Percentiles rank a stretch among this genome's conserved stretches.
These are phyloP conservation scores for Potamarius usumacintae DNA, from an alignment of 2,113 vertebrate species.

Conservation along the genomic window DNA sequence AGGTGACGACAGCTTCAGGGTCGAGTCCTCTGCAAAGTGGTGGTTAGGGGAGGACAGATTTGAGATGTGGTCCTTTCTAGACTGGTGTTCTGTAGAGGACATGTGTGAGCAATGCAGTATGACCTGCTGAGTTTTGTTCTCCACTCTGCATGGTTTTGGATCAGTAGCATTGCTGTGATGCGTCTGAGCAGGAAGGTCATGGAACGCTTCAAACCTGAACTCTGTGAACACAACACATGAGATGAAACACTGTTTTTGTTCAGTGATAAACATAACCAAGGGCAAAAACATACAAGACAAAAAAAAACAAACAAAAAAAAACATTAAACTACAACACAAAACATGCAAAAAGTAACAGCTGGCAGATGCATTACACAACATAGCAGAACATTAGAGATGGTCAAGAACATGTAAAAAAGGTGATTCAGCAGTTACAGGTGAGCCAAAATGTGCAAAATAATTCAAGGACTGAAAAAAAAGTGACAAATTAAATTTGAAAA, in stretches of 20 bases:
- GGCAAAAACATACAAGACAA: too few relatives aligned
- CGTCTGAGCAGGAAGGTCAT: not conserved
- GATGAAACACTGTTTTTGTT: not conserved
- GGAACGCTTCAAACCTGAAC: slow-evolving; percentile 16
- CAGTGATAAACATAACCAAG: not conserved
- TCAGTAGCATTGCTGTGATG: not conserved
- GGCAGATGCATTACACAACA: not conserved
- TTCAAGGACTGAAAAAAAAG: not conserved
- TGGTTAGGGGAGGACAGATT: not conserved
- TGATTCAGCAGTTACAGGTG: not conserved
- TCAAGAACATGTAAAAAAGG: not conserved
- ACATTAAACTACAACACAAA: not conserved
- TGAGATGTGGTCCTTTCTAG: not conserved
- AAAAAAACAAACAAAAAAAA: too few relatives aligned
- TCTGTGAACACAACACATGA: slow-evolving; percentile 3
- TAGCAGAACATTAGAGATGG: not conserved
- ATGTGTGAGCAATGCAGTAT: not conserved
- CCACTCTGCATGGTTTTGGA: too few relatives aligned
- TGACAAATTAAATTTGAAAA: not conserved
- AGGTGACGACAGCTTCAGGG: not conserved
- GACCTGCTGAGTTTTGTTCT: not conserved
- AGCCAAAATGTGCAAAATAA: not conserved
- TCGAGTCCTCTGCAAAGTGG: not conserved
- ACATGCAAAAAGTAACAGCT: not conserved
- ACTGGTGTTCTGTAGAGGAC: not conserved